Percentiles rank a stretch among this genome's conserved stretches.
phyloP scores from a whole-genome alignment of 2,888 invertebrate species.

The Proisotoma minuta region DNA sequence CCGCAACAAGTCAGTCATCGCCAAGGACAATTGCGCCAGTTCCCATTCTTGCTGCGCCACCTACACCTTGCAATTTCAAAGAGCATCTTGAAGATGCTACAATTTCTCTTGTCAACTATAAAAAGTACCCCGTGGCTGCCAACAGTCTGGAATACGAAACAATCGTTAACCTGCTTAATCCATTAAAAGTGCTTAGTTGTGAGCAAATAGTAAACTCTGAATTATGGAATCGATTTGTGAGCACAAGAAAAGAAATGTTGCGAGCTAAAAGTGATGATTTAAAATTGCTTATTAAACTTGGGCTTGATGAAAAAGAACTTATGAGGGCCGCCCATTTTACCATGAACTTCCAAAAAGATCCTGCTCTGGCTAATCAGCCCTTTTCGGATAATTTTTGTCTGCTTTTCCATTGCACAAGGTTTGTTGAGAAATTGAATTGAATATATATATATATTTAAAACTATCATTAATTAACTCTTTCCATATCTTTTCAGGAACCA shows the following conservation, averaged over 20 bases:
- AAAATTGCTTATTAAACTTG: background rate
- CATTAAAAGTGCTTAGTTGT: background rate
- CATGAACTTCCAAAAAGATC: background rate
- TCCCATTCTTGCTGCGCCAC: background rate
- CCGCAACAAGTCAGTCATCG: too few species aligned
- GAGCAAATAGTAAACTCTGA: background rate
- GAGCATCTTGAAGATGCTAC: background rate
- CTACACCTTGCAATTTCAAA: background rate
- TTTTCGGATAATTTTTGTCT: background rate
- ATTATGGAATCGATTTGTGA: background rate
- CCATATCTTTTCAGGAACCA: too few species aligned
- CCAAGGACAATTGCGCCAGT: too few species aligned
- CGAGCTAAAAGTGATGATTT: background rate
- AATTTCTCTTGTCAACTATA: background rate
- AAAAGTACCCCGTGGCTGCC: background rate
- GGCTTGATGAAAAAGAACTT: background rate
- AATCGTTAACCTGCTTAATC: background rate
- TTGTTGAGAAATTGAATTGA: too few species aligned
- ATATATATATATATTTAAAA: too few species aligned
- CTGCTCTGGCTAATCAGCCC: background rate
- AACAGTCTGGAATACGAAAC: background rate
- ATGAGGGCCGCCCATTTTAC: background rate
- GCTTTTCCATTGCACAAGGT: background rate
- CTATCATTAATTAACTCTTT: too few species aligned
- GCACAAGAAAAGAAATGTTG: background rate